Base-by-base conservation (phyloP, 2,113 vertebrate species). In the Passer montanus region DNA sequence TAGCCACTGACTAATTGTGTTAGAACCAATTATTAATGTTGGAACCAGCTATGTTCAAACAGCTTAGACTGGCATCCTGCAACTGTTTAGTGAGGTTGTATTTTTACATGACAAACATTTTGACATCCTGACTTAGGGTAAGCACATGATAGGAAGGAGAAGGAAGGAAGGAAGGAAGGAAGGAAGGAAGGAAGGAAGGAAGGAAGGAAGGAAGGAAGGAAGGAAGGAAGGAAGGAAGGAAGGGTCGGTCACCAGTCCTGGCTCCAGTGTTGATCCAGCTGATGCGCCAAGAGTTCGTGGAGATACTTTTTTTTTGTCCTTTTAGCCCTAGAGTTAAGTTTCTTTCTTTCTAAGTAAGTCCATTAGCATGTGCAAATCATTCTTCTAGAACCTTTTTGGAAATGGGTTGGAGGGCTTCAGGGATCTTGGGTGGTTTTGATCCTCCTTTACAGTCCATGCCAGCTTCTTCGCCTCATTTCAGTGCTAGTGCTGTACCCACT, bases 241-340 rank as follows among this genome's bases (percentile, higher is more conserved):
- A 37, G 35, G 35, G 39, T 39, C 8, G 26, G 15, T 31, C 30
- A 55, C 26, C 27, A 28, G 20, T 88, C 35, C 50, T 73, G 21
- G 6, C 35, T 73, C 26, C 33, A 52, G 24, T 33, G 7, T 12
- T 75, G 31, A 44, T 50, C 10, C 50, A 73, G 50, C 31, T 50
- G 27, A 50, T 66, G 11, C 0, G 0, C 16, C 60, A 10, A 18
- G 30, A 30, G 30, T 26, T 52, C 0, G 0, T 52, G 33, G 19
- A 19, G 23, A 11, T 41, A 6, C 1, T 6, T 41, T 58, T 69
- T 17, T 53, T 27, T 63, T 62, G 31, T 37, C 28, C 46, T 39
- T 59, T 33, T 37, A 68, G 26, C 6, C 13, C 20, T 55, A 39
- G n/a, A 76, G 11, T 52, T 26, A 75, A 35, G 10, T 47, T 89